Conservation (phyloP, 2,113 vertebrate species). For the Pluvialis apricaria region DNA sequence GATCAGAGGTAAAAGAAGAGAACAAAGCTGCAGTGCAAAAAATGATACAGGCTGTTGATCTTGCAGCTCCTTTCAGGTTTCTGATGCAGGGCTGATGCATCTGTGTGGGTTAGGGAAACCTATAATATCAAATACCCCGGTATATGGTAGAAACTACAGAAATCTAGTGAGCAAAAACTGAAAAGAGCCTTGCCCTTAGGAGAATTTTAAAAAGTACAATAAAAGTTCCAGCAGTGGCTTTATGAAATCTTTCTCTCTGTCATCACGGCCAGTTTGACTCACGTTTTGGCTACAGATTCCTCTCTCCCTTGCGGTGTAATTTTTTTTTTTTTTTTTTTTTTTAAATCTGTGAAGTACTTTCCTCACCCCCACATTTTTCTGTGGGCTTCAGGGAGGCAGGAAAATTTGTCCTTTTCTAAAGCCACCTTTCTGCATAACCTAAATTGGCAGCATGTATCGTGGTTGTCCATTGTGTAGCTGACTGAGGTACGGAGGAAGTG, state of each 20-base stretch:
- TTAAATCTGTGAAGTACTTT: neutral
- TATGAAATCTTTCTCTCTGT: neutral
- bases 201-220: neutral
- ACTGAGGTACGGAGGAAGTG: accelerated
- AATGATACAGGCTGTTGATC: neutral
- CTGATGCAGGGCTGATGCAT: neutral
- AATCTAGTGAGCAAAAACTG: neutral
- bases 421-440: accelerated
- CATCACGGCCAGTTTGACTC: neutral
- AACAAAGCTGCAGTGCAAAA: constrained; percentile 2
- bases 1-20: constrained; percentile 7
- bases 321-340: neutral
- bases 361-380: neutral
- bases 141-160: neutral
- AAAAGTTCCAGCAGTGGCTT: neutral
- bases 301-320: neutral
- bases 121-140: neutral
- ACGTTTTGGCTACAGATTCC: neutral
- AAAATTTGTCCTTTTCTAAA: neutral
- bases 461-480: neutral
- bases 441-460: accelerated
- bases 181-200: neutral
- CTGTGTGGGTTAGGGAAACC: neutral
- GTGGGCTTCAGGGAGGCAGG: neutral
- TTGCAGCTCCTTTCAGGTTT: neutral